phyloP scores from a whole-genome alignment of 2,888 invertebrate species.

The Troides oblongomaculatus region DNA sequence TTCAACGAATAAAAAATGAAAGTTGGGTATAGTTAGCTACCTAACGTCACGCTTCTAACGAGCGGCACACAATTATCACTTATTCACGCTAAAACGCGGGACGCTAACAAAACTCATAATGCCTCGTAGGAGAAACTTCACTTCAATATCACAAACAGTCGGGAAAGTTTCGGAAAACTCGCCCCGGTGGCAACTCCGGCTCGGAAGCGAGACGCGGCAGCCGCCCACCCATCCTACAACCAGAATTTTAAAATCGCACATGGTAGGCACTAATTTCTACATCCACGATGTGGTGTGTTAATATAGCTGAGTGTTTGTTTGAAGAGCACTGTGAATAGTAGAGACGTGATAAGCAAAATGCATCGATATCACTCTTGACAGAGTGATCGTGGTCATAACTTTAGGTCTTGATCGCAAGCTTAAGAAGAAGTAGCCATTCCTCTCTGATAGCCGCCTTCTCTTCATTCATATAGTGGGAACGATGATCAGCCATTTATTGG shows the following conservation, averaged over 20 bases:
- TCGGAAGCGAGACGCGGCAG: constrained; percentile 1
- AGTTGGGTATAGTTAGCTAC: background rate
- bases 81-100: constrained; percentile 41
- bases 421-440: too few relatives aligned
- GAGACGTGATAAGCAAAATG: too few relatives aligned
- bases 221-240: background rate
- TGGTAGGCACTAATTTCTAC: background rate
- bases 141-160: constrained; percentile 77
- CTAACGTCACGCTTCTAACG: constrained; percentile 12
- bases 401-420: too few relatives aligned
- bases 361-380: too few relatives aligned
- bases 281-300: too few relatives aligned
- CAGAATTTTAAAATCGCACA: constrained; percentile 11
- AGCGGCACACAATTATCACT: constrained; percentile 44
- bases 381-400: too few relatives aligned
- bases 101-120: constrained; percentile 70
- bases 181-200: constrained; percentile 40
- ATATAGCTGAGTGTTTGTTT: too few relatives aligned
- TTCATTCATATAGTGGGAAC: too few relatives aligned
- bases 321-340: too few relatives aligned
- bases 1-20: too few relatives aligned
- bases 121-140: constrained; percentile 63
- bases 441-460: too few relatives aligned
- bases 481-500: too few relatives aligned
- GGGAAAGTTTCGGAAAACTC: constrained; percentile 74